Conservation (phyloP, 1,140 invertebrate species). For the Acromyrmex charruanus region DNA sequence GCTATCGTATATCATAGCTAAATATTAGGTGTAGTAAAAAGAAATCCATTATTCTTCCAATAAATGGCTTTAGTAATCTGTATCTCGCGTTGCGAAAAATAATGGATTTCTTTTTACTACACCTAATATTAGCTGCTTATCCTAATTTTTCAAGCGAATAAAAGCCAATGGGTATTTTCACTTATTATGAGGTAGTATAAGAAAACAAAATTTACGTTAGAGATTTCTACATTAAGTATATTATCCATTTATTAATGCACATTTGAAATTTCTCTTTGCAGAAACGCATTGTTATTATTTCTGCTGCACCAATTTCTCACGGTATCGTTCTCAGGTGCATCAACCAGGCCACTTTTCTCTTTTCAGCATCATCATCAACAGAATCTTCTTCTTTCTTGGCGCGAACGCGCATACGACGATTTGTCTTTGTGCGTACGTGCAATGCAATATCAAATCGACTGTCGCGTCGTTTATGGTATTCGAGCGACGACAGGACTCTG, state of each 20-base stretch:
- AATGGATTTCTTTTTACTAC: no score
- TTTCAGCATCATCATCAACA: constrained; percentile 17
- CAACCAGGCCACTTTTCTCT: not conserved
- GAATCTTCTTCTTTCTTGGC: constrained; percentile 38
- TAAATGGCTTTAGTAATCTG: no score
- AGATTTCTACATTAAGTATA: not conserved
- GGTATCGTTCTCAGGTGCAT: constrained; percentile 14
- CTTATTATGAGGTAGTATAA: not conserved
- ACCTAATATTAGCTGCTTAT: not conserved
- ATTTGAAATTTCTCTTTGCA: not conserved
- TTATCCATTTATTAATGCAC: not conserved
- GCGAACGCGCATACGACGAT: constrained; percentile 56
- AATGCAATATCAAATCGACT: constrained; percentile 62
- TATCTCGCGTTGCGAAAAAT: no score
- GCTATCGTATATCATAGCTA: not conserved
- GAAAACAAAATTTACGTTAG: not conserved
- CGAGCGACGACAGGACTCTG: constrained; percentile 47
- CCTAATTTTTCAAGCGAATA: not conserved
- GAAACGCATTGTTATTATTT: not conserved
- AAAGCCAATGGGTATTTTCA: not conserved
- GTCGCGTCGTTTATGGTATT: constrained; percentile 65
- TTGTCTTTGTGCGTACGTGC: constrained; percentile 66
- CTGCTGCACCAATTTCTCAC: constrained; percentile 13
- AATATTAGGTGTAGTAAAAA: not conserved
- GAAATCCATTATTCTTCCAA: no score